phyloP scores from a whole-genome alignment of 2,797 vertebrate species.

The Muscicapa striata region DNA sequence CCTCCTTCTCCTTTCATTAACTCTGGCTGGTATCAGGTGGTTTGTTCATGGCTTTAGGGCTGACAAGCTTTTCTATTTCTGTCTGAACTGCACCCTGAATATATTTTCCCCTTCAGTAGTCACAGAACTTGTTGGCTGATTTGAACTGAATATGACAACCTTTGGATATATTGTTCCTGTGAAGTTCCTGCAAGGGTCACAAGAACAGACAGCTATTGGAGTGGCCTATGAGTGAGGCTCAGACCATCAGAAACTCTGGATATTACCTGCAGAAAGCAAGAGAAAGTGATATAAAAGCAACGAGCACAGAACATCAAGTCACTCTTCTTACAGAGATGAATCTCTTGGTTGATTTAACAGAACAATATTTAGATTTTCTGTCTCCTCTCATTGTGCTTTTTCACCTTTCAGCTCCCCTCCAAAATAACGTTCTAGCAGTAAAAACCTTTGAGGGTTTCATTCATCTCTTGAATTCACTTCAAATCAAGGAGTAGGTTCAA shows the following conservation, averaged over 20 bases:
- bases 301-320: not conserved
- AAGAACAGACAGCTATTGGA: not conserved
- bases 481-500: not conserved
- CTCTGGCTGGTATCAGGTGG: not conserved
- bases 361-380: not conserved
- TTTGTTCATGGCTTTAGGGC: not conserved
- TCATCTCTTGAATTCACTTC: not conserved
- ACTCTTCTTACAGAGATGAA: not conserved
- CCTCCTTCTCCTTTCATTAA: not conserved
- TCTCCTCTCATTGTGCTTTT: not conserved
- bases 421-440: not conserved
- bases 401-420: not conserved
- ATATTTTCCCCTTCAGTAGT: conserved; percentile 10
- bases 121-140: not conserved
- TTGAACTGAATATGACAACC: conserved; percentile 7
- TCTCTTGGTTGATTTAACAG: not conserved
- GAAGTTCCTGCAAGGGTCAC: not conserved
- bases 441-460: not conserved
- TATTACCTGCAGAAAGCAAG: not conserved
- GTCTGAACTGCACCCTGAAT: not conserved
- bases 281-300: not conserved
- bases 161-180: not conserved
- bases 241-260: not conserved
- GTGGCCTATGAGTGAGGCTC: not conserved
- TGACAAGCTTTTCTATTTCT: conserved; percentile 9